Evolutionary conservation across 2,113 vertebrate species (phyloP).

Genomic region (Ceyx melanurus): DNA sequence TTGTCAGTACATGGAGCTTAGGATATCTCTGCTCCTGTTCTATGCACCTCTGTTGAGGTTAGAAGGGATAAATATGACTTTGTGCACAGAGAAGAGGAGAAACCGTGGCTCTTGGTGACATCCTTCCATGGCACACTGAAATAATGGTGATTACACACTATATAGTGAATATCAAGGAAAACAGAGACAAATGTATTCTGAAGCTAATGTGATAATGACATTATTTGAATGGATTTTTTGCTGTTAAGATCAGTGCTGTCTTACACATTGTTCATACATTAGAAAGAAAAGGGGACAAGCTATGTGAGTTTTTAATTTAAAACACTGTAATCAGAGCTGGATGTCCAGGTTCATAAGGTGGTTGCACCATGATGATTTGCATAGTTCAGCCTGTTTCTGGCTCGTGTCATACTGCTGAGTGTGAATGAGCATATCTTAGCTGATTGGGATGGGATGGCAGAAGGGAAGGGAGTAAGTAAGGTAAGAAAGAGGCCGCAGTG

Average conservation of each 20-base stretch:
- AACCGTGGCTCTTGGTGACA: neutral
- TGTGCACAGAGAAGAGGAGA: neutral
- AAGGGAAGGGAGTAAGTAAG: neutral
- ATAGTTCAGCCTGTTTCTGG: neutral
- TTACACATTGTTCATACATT: accelerated
- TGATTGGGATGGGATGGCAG: neutral
- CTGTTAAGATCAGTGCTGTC: neutral
- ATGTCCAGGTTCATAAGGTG: neutral
- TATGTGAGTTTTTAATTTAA: neutral
- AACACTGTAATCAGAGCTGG: neutral
- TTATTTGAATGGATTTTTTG: neutral
- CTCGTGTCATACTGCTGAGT: neutral
- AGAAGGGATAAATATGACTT: neutral
- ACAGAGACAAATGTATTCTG: neutral
- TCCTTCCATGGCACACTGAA: neutral
- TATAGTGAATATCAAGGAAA: neutral
- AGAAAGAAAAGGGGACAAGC: neutral
- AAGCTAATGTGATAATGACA: neutral
- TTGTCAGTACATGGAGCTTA: neutral
- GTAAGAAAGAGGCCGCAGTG: neutral
- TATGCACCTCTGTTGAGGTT: neutral
- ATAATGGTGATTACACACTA: neutral
- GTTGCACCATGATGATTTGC: neutral
- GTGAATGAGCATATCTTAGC: neutral
- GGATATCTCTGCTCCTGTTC: neutral